phyloP scores from a whole-genome alignment of 1,140 invertebrate genomes.

The Brachionus asplanchnoidis region DNA sequence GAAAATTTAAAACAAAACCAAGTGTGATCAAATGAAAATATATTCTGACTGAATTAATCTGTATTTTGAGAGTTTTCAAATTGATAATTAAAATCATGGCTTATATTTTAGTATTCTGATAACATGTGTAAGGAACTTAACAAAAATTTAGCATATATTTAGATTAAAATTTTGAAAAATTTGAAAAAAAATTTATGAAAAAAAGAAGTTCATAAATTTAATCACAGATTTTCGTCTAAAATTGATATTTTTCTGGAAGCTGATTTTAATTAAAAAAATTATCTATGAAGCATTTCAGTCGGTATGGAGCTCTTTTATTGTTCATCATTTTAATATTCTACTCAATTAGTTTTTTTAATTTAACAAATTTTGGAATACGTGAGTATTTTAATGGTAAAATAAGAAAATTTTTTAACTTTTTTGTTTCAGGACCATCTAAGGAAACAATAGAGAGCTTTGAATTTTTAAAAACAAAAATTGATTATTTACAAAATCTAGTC shows the following conservation, averaged over 20 bases:
- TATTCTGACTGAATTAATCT: too few species aligned
- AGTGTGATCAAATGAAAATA: too few species aligned
- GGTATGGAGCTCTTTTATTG: constrained; percentile 13
- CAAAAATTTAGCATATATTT: background rate
- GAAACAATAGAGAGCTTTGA: background rate
- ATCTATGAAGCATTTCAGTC: constrained; percentile 30
- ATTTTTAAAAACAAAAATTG: constrained; percentile 1
- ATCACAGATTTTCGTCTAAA: background rate
- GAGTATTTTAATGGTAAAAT: background rate
- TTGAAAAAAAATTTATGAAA: background rate
- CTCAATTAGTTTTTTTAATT: constrained; percentile 8
- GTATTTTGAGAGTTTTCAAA: background rate
- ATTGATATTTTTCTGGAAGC: background rate
- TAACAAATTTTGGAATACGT: background rate
- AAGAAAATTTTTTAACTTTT: background rate
- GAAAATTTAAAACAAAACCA: background rate
- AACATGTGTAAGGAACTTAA: background rate
- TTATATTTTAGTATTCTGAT: background rate
- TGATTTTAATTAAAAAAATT: background rate
- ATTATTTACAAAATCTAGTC: constrained; percentile 30
- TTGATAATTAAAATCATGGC: background rate
- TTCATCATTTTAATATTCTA: background rate
- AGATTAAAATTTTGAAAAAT: background rate
- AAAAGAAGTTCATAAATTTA: background rate
- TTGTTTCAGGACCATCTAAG: background rate